These are phyloP conservation scores for Danio jaintianensis DNA, from an alignment of 2,797 vertebrate species.

Conservation along the genomic window DNA sequence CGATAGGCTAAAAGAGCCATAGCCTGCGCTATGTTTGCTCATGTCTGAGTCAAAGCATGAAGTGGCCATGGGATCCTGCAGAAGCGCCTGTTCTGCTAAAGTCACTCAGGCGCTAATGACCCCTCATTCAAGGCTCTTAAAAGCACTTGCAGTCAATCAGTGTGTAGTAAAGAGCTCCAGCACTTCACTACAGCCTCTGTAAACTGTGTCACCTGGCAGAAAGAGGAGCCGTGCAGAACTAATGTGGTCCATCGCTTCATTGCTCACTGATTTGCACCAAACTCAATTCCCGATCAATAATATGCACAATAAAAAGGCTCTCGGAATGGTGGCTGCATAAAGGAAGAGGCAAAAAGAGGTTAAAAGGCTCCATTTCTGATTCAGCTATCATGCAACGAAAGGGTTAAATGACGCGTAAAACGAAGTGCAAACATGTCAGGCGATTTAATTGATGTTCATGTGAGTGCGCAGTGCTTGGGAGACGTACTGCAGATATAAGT, in stretches of 20 bases:
- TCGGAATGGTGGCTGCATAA: conserved; percentile 24
- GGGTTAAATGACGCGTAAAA: background rate
- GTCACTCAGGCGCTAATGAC: conserved; percentile 67
- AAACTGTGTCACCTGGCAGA: conserved; percentile 69
- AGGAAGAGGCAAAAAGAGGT: background rate
- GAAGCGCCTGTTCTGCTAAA: conserved; percentile 71
- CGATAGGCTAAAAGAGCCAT: conserved; percentile 48
- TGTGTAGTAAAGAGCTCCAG: conserved; percentile 67
- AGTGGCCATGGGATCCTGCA: conserved; percentile 52
- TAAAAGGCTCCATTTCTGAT: conserved; percentile 18
- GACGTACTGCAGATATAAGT: background rate
- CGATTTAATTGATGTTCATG: background rate
- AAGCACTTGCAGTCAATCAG: conserved; percentile 63
- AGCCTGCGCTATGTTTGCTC: conserved; percentile 65
- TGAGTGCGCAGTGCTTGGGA: background rate
- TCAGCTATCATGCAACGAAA: conserved; percentile 4
- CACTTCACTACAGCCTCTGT: conserved; percentile 62
- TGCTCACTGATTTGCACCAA: conserved; percentile 35
- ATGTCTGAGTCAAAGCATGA: conserved; percentile 62
- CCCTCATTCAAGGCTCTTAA: conserved; percentile 70
- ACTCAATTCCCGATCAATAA: conserved; percentile 46
- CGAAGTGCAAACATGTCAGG: background rate
- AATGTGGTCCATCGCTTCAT: conserved; percentile 32
- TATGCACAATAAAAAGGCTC: background rate
- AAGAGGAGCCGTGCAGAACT: conserved; percentile 27